These are phyloP conservation scores for Alcedo quadribrachys DNA, from an alignment of 2,797 vertebrate species.

Conservation along the genomic window DNA sequence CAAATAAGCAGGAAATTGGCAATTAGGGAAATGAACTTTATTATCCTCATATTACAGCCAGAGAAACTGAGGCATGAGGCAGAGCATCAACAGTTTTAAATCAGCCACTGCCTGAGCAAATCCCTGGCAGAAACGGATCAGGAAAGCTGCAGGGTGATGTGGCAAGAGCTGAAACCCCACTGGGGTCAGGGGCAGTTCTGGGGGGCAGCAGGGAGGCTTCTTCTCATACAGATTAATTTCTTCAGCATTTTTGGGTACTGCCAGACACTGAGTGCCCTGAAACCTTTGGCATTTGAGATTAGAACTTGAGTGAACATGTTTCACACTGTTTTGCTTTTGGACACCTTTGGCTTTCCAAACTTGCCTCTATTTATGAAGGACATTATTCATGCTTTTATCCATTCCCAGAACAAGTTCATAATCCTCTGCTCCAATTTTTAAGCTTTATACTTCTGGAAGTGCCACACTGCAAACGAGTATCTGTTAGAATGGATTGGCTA, in stretches of 20 bases:
- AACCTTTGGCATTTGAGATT: neutral
- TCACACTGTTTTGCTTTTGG: neutral
- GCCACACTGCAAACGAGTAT: neutral
- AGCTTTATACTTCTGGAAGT: neutral
- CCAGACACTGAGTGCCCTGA: neutral
- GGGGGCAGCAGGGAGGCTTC: neutral
- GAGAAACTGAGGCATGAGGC: constrained; percentile 37
- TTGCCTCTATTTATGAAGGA: neutral
- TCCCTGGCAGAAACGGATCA: neutral
- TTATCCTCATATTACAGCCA: neutral
- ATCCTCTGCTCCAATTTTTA: neutral
- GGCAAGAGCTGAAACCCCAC: neutral
- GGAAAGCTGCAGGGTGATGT: neutral
- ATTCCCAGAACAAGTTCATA: neutral
- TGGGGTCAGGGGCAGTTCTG: rapidly evolving
- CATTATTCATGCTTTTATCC: neutral
- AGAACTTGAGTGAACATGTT: neutral
- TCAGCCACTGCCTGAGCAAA: neutral
- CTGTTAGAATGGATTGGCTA: neutral
- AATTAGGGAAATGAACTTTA: neutral
- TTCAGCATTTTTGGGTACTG: neutral
- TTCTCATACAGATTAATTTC: neutral
- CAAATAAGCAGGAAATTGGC: neutral
- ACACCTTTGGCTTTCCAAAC: neutral
- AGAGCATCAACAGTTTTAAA: neutral